A percentile compares a stretch with the other conserved stretches of the same genome.
phyloP scores from a whole-genome alignment of 2,113 vertebrate species.

The Cephalophus harveyi region DNA sequence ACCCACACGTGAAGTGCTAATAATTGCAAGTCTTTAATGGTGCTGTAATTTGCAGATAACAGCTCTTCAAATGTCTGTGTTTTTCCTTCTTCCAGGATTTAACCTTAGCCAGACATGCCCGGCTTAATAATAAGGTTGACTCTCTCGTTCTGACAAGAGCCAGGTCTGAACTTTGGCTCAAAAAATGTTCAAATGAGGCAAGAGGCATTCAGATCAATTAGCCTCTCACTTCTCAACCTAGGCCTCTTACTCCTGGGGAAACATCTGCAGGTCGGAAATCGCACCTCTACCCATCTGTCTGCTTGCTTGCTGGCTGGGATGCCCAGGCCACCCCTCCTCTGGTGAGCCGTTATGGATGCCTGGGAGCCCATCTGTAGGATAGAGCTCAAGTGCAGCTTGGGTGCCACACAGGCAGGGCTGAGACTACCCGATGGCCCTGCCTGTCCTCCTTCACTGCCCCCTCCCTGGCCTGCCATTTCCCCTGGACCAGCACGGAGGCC shows the following conservation, averaged over 20 bases:
- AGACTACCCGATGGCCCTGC: accelerated
- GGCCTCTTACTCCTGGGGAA: not conserved
- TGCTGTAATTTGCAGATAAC: conserved; percentile 36
- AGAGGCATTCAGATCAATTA: conserved; percentile 8
- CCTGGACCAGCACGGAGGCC: not conserved
- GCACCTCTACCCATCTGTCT: not conserved
- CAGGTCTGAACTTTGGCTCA: conserved; percentile 25
- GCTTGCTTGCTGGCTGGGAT: too few species aligned
- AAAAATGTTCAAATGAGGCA: not conserved
- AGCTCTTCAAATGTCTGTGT: conserved; percentile 15
- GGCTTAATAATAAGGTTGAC: conserved; percentile 46
- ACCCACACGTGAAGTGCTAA: not conserved
- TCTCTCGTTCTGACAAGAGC: not conserved
- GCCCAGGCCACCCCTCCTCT: not conserved
- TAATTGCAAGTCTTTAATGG: not conserved
- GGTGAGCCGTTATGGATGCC: not conserved
- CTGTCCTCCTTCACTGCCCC: not conserved
- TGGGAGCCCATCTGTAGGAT: too few species aligned
- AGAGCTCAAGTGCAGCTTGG: not conserved
- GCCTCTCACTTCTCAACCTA: not conserved
- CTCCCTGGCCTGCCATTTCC: not conserved
- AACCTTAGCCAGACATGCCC: conserved; percentile 45
- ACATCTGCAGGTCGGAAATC: not conserved
- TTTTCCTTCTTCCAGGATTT: conserved; percentile 19
- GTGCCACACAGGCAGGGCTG: not conserved